Conservation (phyloP, 2,797 vertebrate genomes). For the Eidolon dupreanum region DNA sequence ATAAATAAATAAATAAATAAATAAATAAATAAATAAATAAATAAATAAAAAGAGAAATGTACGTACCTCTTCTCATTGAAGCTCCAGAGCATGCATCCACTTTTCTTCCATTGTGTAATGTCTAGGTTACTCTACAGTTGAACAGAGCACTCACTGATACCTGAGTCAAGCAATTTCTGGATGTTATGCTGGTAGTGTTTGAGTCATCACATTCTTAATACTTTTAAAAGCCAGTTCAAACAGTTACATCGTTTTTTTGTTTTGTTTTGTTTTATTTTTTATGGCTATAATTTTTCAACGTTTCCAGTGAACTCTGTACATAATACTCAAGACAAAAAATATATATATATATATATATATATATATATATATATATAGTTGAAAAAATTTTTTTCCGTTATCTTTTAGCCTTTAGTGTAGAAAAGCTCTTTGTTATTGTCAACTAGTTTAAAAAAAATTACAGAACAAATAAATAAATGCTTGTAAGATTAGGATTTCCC, state of each 20-base stretch:
- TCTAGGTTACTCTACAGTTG: not conserved
- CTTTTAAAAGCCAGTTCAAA: not conserved
- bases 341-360: no score
- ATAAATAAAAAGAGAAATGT: not conserved
- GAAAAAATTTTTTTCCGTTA: not conserved
- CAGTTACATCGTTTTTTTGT: not conserved
- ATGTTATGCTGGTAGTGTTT: not conserved
- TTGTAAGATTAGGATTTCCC: not conserved
- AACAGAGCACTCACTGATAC: not conserved
- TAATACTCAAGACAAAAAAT: not conserved
- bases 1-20: not conserved
- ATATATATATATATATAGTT: no score
- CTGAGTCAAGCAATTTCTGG: not conserved
- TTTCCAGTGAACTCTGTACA: not conserved
- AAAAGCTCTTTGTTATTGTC: not conserved
- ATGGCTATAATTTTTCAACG: not conserved
- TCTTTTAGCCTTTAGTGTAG: not conserved
- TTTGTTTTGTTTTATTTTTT: not conserved
- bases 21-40: not conserved
- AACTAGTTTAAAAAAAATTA: not conserved
- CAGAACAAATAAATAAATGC: not conserved
- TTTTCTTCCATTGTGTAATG: not conserved
- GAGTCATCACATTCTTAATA: not conserved
- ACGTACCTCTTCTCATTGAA: not conserved
- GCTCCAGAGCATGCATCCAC: accelerated